phyloP scores from a whole-genome alignment of 2,113 vertebrate genomes.

The Seriola dumerili region DNA sequence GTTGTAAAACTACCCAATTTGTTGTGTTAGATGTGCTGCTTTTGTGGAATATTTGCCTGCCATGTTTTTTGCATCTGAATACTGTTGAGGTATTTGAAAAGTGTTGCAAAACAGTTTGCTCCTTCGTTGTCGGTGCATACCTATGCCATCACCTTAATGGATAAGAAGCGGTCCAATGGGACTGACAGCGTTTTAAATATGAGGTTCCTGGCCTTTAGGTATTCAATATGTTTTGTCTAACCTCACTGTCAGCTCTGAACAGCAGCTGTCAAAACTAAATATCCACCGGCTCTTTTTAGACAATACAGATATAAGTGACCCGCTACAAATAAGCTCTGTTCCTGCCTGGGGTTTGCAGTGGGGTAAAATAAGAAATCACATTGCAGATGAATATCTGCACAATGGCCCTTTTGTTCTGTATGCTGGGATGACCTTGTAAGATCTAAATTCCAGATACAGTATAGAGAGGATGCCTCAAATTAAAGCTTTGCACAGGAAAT shows the following conservation, averaged over 20 bases:
- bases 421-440: conserved; percentile 70
- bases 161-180: conserved; percentile 5
- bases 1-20: background rate
- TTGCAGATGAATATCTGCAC: conserved; percentile 71
- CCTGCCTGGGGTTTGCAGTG: conserved; percentile 16
- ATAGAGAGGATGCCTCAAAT: conserved; percentile 64
- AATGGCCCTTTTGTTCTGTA: conserved; percentile 55
- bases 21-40: background rate
- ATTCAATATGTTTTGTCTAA: conserved; percentile 26
- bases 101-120: background rate
- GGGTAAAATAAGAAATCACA: conserved; percentile 64
- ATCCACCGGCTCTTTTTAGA: conserved; percentile 40
- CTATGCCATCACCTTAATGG: background rate
- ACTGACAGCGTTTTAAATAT: background rate
- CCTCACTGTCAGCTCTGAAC: conserved; percentile 23
- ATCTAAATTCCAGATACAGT: conserved; percentile 68
- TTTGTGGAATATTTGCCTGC: background rate
- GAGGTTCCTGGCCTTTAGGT: conserved; percentile 1
- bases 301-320: conserved; percentile 54
- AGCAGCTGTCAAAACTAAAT: conserved; percentile 55
- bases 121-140: background rate
- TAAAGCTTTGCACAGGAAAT: conserved; percentile 75
- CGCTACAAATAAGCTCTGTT: conserved; percentile 51
- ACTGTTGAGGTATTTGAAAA: background rate
- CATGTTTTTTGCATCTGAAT: background rate